Percentiles rank a stretch among this genome's conserved stretches.
Evolutionary conservation across 1,140 invertebrate genomes (phyloP).

Genomic region (Drosophila carrolli): DNA sequence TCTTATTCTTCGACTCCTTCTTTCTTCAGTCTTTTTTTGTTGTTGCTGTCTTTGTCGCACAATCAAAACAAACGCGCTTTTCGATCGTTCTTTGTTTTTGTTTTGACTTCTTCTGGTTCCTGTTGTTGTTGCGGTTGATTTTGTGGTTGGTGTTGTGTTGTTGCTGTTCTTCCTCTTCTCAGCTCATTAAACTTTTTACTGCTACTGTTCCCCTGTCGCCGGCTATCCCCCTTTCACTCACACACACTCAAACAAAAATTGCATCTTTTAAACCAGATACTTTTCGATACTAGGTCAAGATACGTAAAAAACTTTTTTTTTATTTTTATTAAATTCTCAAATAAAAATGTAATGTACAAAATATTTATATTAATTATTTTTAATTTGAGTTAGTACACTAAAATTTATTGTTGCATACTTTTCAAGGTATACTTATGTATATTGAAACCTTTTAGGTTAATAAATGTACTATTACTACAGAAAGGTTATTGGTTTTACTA

Average conservation of each 20-base stretch:
- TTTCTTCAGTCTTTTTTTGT: slow-evolving; percentile 32
- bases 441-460: no score
- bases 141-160: slow-evolving; percentile 24
- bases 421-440: no score
- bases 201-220: slow-evolving; percentile 61
- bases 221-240: not conserved
- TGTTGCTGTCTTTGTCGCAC: slow-evolving; percentile 60
- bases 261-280: no score
- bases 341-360: no score
- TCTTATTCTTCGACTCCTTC: slow-evolving; percentile 16
- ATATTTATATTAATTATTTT: no score
- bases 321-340: no score
- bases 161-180: slow-evolving; percentile 36
- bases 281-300: no score
- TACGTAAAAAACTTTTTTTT: no score
- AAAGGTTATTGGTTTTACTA: no score
- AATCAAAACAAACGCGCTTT: slow-evolving; percentile 77
- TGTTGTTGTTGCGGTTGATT: slow-evolving; percentile 19
- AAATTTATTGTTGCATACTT: no score
- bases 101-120: slow-evolving; percentile 59
- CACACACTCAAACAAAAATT: not conserved
- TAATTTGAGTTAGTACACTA: no score
- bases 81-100: slow-evolving; percentile 67
- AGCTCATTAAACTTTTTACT: slow-evolving; percentile 78
- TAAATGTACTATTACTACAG: no score